Percentiles rank a stretch among this genome's conserved stretches.
Evolutionary conservation across 2,888 invertebrate genomes (phyloP).

Genomic region (Sminthurides aquaticus): DNA sequence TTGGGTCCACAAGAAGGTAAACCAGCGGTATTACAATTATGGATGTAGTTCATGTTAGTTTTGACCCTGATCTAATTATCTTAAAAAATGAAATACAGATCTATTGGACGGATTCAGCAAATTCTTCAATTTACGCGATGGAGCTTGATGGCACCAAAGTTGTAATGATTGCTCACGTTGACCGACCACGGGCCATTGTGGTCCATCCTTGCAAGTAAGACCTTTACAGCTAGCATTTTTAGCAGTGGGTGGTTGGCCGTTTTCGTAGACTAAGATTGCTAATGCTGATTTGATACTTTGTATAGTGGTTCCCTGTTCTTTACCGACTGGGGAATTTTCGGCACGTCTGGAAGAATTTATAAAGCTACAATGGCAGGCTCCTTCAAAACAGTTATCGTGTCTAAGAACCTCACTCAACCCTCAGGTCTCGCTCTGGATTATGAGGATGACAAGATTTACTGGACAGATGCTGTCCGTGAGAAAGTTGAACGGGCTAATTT

Average conservation of each 20-base stretch:
- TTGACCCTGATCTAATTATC: neutral
- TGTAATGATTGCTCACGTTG: constrained; percentile 87
- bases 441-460: constrained; percentile 84
- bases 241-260: neutral
- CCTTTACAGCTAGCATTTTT: neutral
- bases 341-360: constrained; percentile 87
- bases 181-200: constrained; percentile 87
- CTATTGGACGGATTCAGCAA: constrained; percentile 95
- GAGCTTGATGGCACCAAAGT: constrained; percentile 77
- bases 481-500: constrained; percentile 88
- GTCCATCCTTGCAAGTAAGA: constrained; percentile 80
- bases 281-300: neutral
- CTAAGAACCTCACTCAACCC: constrained; percentile 85
- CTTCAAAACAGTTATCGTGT: constrained; percentile 75
- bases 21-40: constrained; percentile 23
- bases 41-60: neutral
- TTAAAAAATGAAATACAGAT: constrained; percentile 53
- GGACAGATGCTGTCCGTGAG: constrained; percentile 94
- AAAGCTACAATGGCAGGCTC: constrained; percentile 95
- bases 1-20: constrained; percentile 97
- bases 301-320: constrained; percentile 71
- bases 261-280: neutral
- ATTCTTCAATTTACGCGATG: constrained; percentile 91
- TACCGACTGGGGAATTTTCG: constrained; percentile 92
- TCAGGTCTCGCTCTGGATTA: constrained; percentile 93